Percentiles rank a stretch among this genome's conserved stretches.
Conservation (phyloP, 2,797 vertebrate species). For the Sebastes kiyomatsui region DNA sequence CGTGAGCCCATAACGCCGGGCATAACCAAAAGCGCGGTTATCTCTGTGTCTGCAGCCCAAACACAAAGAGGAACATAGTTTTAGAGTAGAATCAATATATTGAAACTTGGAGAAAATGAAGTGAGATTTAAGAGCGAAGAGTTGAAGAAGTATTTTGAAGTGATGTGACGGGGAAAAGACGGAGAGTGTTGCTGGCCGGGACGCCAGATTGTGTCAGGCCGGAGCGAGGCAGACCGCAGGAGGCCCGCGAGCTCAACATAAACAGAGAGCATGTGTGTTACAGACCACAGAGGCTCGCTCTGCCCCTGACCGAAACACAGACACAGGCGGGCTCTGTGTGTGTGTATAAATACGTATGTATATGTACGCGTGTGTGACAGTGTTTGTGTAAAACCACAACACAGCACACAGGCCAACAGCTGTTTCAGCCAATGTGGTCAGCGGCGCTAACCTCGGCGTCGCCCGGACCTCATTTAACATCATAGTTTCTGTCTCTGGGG, state of each 20-base stretch:
- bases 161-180: background rate
- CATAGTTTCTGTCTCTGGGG: constrained; percentile 40
- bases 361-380: constrained; percentile 35
- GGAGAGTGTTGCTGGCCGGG: background rate
- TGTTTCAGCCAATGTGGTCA: constrained; percentile 62
- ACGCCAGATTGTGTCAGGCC: constrained; percentile 21
- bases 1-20: background rate
- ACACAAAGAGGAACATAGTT: background rate
- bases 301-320: constrained; percentile 51
- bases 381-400: constrained; percentile 76
- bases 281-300: constrained; percentile 59
- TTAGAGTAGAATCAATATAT: background rate
- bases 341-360: constrained; percentile 37
- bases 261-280: constrained; percentile 72
- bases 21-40: background rate
- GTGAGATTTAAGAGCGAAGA: background rate
- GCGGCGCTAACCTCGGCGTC: constrained; percentile 43
- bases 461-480: constrained; percentile 48
- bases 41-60: background rate
- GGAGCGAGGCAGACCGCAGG: constrained; percentile 58
- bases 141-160: background rate
- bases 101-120: background rate
- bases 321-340: constrained; percentile 26
- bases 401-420: constrained; percentile 57
- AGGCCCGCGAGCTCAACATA: constrained; percentile 58